Conservation (phyloP, 2,888 invertebrate species). For the Drosophila incognita region DNA sequence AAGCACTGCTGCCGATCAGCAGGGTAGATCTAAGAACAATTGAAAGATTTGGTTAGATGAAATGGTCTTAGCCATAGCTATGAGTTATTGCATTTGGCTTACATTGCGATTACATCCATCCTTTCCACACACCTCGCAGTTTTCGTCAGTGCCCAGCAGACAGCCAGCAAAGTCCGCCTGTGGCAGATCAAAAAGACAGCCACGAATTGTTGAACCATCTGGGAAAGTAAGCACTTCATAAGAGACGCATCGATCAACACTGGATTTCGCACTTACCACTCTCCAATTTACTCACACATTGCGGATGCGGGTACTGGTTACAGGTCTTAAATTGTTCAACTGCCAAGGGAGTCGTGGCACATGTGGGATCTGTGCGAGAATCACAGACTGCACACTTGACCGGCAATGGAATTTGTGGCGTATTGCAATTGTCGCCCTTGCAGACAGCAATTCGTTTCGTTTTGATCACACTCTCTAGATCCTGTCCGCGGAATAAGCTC, state of each 20-base stretch:
- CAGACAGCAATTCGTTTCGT: slow-evolving; percentile 80
- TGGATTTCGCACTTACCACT: slow-evolving; percentile 31
- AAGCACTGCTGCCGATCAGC: slow-evolving; percentile 77
- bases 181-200: slow-evolving; percentile 73
- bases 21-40: slow-evolving; percentile 72
- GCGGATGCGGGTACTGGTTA: slow-evolving; percentile 70
- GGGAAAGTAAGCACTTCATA: not conserved
- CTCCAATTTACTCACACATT: slow-evolving; percentile 72
- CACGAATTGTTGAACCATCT: slow-evolving; percentile 80
- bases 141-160: slow-evolving; percentile 68
- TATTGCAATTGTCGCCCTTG: slow-evolving; percentile 75
- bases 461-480: slow-evolving; percentile 70
- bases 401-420: slow-evolving; percentile 41
- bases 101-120: slow-evolving; percentile 81
- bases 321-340: slow-evolving; percentile 66
- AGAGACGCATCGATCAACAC: not conserved
- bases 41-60: not conserved
- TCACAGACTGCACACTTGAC: slow-evolving; percentile 76
- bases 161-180: slow-evolving; percentile 71
- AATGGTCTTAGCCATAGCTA: not conserved
- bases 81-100: not conserved
- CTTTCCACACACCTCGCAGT: slow-evolving; percentile 69
- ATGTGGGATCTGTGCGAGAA: slow-evolving; percentile 66
- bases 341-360: slow-evolving; percentile 70
- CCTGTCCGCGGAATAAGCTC: slow-evolving; percentile 76